Conservation (phyloP, 1,140 invertebrate genomes). For the Drosophila littoralis region DNA sequence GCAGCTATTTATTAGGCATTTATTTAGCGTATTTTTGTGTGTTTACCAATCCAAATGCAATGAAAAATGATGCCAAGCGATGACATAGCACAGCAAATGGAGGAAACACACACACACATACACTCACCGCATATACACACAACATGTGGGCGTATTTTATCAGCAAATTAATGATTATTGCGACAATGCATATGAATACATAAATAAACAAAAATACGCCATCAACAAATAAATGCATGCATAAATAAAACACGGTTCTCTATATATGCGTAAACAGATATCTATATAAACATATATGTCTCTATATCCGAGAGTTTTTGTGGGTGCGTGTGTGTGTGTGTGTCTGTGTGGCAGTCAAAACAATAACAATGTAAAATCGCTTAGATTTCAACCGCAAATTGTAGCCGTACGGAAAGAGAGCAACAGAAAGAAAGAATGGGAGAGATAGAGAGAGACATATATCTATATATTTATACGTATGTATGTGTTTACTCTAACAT, state of each 20-base stretch:
- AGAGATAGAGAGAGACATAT: slow-evolving; percentile 7
- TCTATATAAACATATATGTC: slow-evolving; percentile 19
- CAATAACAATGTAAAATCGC: slow-evolving; percentile 83
- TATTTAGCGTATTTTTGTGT: slow-evolving; percentile 50
- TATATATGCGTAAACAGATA: not conserved
- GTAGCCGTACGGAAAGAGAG: slow-evolving; percentile 33
- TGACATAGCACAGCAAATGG: slow-evolving; percentile 40
- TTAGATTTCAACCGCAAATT: slow-evolving; percentile 79
- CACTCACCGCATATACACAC: not conserved
- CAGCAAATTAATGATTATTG: slow-evolving; percentile 81
- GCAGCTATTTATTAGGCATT: slow-evolving; percentile 21
- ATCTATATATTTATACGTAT: not conserved
- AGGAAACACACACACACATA: slow-evolving; percentile 12
- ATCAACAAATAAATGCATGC: slow-evolving; percentile 80
- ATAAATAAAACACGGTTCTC: slow-evolving; percentile 56
- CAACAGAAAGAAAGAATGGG: not conserved
- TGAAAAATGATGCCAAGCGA: slow-evolving; percentile 64
- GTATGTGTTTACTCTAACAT: not conserved
- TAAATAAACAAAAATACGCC: slow-evolving; percentile 81
- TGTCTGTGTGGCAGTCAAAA: slow-evolving; percentile 65
- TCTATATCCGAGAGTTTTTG: slow-evolving; percentile 13
- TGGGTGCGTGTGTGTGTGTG: not conserved
- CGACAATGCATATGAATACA: slow-evolving; percentile 81
- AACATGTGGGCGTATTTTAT: slow-evolving; percentile 64
- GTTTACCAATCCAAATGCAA: slow-evolving; percentile 39